Base-by-base conservation (phyloP, 2,797 vertebrate genomes). In the Myotis pilosus region DNA sequence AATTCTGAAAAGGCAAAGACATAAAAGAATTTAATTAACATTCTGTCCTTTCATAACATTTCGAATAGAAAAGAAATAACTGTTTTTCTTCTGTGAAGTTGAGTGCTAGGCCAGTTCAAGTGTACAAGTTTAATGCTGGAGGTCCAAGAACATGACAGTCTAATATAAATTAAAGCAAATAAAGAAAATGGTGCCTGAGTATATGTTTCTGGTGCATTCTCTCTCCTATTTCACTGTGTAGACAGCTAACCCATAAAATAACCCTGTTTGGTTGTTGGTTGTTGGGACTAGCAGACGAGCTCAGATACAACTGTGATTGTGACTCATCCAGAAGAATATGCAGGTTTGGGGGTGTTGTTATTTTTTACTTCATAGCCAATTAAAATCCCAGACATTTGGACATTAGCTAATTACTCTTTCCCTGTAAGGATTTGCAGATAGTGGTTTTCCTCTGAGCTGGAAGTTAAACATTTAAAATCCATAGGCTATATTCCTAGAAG, bases 1-100 rank as follows among this genome's bases (percentile, higher is more conserved):
- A 5, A 72, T 72, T 96, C 92, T 68, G 41, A 93, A 78, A 85
- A 84, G 68, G 13, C 44, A 92, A 91, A 62, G 15, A 72, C 80
- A 66, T 66, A 23, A 62, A 82, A 86, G 4, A 88, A 55, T 86
- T 74, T 69, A 94, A 82, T 81, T 44, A 20, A 91, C 20, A 85
- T 51, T 74, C 44, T 83, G 10, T 44, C 44, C 55, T 19, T 71
- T 16, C 30, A 85, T 1, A 72, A 2, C 4, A 55, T 55, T 81
- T 82, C 82, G 28, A 88, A 66, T 49, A 72, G 25, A 86, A 72
- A 91, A 94, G 20, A 86, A 94, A 78, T 90, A 23, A 7, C 15
- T 51, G 2, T 47, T 72, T 95, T 76, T 62, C 7, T 90, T 87
- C n/a, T 71, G 62, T 87, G 68, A 76, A 87, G 22, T 16, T 53